These are phyloP conservation scores for Stichodactyla helianthus DNA, from an alignment of 64 coral and sea anemone species.

Conservation along the genomic window DNA sequence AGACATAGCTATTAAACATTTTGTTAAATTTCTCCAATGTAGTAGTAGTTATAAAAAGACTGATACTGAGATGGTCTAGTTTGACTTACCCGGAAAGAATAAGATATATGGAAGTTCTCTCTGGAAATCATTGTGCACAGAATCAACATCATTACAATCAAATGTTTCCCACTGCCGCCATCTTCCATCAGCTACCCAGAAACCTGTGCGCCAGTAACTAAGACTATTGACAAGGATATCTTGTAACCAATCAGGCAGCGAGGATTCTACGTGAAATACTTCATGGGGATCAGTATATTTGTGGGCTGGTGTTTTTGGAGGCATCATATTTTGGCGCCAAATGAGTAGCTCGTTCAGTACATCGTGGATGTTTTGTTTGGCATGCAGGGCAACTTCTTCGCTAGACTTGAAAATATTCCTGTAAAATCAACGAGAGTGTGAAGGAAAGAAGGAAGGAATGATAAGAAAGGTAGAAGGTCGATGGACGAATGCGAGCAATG, in stretches of 20 bases:
- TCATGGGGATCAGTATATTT: conserved; percentile 15
- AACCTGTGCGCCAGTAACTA: conserved; percentile 89
- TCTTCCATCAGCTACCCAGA: conserved; percentile 82
- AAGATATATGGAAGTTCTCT: conserved; percentile 76
- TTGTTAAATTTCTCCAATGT: too few species aligned
- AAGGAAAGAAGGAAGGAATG: background rate
- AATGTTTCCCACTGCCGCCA: conserved; percentile 92
- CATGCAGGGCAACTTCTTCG: conserved; percentile 48
- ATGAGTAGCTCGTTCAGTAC: conserved; percentile 57
- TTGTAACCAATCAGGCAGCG: conserved; percentile 71
- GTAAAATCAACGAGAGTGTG: background rate
- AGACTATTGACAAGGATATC: conserved; percentile 82
- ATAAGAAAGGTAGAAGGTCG: background rate
- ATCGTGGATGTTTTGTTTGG: conserved; percentile 38
- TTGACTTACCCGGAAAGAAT: conserved; percentile 60
- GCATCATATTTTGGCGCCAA: conserved; percentile 71
- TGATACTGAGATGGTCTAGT: too few species aligned
- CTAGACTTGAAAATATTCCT: conserved; percentile 82
- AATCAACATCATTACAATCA: conserved; percentile 94
- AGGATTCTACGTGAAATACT: conserved; percentile 6
- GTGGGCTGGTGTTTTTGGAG: background rate
- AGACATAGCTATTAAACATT: too few species aligned
- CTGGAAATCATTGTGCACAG: conserved; percentile 93
- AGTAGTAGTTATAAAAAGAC: too few species aligned
- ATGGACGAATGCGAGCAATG: background rate